Percentiles rank a stretch among this genome's conserved stretches.
Conservation (phyloP, 2,888 invertebrate genomes). For the Idaea dimidiata region DNA sequence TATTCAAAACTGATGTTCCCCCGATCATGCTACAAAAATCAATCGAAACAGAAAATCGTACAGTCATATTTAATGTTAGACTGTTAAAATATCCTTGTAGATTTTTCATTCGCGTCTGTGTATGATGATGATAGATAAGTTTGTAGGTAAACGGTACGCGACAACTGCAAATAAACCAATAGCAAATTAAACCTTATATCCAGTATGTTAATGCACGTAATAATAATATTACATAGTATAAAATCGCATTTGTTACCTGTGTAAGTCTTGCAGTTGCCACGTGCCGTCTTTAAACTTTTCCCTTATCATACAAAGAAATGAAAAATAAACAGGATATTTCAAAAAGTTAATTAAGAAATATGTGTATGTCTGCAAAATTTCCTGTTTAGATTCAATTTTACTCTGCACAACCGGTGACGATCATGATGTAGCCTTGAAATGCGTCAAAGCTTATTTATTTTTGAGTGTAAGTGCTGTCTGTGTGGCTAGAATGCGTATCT, state of each 20-base stretch:
- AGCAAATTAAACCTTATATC: too few species aligned
- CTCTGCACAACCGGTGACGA: background rate
- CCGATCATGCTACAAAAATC: conserved; percentile 39
- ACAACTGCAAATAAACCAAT: too few species aligned
- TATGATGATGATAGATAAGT: background rate
- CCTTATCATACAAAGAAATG: too few species aligned
- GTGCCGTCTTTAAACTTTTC: too few species aligned
- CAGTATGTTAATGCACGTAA: too few species aligned
- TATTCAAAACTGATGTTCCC: background rate
- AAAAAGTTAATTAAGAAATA: too few species aligned
- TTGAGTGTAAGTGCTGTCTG: conserved; percentile 58
- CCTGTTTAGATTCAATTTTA: background rate
- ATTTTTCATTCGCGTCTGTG: background rate
- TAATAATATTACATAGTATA: too few species aligned
- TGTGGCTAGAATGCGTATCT: conserved; percentile 68
- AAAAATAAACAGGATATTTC: too few species aligned
- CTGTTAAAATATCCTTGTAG: conserved; percentile 37
- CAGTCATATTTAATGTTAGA: conserved; percentile 10
- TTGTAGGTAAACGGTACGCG: too few species aligned
- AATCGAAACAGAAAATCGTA: conserved; percentile 4
- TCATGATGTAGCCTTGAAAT: background rate
- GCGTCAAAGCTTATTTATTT: conserved; percentile 61
- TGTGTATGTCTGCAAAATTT: too few species aligned
- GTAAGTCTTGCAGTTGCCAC: too few species aligned
- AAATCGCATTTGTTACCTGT: too few species aligned